Conservation (phyloP, 1,140 invertebrate species). For the Eurytemora carolleeae region DNA sequence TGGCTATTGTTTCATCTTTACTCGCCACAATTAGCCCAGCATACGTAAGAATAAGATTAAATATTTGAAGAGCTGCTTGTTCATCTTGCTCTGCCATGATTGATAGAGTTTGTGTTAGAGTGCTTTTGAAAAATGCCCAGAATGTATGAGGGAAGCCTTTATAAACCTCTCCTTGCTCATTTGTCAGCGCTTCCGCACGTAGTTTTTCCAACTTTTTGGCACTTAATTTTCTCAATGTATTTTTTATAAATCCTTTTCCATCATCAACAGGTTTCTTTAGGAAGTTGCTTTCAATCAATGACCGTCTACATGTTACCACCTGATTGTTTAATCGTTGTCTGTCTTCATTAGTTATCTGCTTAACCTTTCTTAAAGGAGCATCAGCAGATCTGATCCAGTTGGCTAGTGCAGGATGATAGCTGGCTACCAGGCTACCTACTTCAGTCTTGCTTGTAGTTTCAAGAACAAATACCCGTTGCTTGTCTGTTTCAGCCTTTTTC, state of each 20-base stretch:
- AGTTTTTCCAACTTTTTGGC: slow-evolving; percentile 44
- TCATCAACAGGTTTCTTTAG: slow-evolving; percentile 57
- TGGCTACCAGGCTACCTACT: slow-evolving; percentile 74
- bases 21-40: slow-evolving; percentile 39
- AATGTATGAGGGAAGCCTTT: slow-evolving; percentile 64
- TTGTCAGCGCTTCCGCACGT: slow-evolving; percentile 21
- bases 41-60: slow-evolving; percentile 42
- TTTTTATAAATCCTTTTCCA: slow-evolving; percentile 26
- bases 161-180: slow-evolving; percentile 48
- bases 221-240: slow-evolving; percentile 55
- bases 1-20: not conserved
- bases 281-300: slow-evolving; percentile 58
- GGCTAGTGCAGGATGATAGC: slow-evolving; percentile 63
- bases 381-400: slow-evolving; percentile 67
- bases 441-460: slow-evolving; percentile 70
- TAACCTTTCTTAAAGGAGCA: slow-evolving; percentile 26
- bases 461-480: slow-evolving; percentile 75
- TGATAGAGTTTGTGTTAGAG: slow-evolving; percentile 55
- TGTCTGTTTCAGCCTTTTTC: slow-evolving; percentile 39
- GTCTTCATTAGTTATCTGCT: slow-evolving; percentile 59
- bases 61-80: slow-evolving; percentile 49
- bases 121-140: slow-evolving; percentile 70
- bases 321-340: slow-evolving; percentile 56
- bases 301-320: slow-evolving; percentile 49
- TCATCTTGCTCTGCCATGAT: slow-evolving; percentile 58